A percentile compares a stretch with the other conserved stretches of the same genome.
Conservation (phyloP, 92 coral and sea anemone species). For the Porites lobata region DNA sequence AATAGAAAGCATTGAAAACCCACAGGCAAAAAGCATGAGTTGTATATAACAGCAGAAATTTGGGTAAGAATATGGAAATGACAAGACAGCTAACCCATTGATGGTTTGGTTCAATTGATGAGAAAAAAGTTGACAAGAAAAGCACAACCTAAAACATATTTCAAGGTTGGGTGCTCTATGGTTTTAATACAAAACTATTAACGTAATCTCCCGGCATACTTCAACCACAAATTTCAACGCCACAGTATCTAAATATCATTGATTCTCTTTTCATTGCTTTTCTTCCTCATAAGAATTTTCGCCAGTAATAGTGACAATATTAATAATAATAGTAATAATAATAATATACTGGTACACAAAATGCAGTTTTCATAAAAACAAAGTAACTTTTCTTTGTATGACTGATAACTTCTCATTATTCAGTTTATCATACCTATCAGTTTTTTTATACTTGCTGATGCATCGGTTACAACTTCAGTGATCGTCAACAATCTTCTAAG, state of each 20-base stretch:
- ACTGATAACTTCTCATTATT: no score
- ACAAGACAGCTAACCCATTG: not conserved
- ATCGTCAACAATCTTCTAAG: conserved; percentile 7
- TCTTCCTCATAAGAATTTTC: no score
- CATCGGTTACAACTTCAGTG: conserved; percentile 43
- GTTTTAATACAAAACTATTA: not conserved
- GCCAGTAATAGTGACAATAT: no score
- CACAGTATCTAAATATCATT: no score
- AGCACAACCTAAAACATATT: conserved; percentile 5
- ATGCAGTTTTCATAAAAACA: no score
- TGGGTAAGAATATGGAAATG: not conserved
- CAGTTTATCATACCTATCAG: conserved; percentile 9
- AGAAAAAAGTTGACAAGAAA: not conserved
- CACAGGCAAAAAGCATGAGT: not conserved
- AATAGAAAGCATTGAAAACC: no score
- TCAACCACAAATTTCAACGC: no score
- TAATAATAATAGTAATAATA: no score
- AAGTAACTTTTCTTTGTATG: no score
- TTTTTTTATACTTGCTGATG: conserved; percentile 40
- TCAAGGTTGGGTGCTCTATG: conserved; percentile 9
- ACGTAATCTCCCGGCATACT: not conserved
- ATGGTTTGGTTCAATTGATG: not conserved
- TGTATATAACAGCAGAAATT: conserved; percentile 7
- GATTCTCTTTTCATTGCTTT: no score
- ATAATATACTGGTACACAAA: no score